A percentile compares a stretch with the other conserved stretches of the same genome.
Conservation (phyloP, 64 coral and sea anemone genomes). For the Dendrophyllia cribrosa region DNA sequence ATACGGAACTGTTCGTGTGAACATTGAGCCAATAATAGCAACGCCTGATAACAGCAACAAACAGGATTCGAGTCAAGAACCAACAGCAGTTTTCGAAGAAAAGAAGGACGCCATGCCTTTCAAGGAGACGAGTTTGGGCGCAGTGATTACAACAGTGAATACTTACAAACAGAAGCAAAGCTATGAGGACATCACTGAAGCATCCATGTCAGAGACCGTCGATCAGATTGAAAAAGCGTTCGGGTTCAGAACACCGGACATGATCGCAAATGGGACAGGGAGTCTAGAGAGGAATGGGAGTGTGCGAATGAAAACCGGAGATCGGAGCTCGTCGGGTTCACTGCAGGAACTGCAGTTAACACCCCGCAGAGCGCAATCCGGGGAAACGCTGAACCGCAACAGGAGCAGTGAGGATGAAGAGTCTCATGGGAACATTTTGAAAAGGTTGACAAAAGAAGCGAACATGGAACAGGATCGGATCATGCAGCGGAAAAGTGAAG, state of each 20-base stretch:
- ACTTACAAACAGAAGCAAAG: conserved; percentile 81
- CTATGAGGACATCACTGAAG: conserved; percentile 76
- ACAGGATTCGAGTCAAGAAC: background rate
- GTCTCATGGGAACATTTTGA: conserved; percentile 15
- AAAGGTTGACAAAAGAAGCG: conserved; percentile 21
- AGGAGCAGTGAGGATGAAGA: conserved; percentile 41
- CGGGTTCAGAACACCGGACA: conserved; percentile 71
- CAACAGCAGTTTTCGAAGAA: background rate
- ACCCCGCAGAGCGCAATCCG: conserved; percentile 27
- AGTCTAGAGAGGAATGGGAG: conserved; percentile 32
- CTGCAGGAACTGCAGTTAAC: conserved; percentile 30
- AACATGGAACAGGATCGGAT: background rate
- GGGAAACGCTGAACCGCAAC: conserved; percentile 19
- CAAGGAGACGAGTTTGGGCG: conserved; percentile 91
- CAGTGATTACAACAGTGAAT: conserved; percentile 81
- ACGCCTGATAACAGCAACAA: conserved; percentile 9
- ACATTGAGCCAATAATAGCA: background rate
- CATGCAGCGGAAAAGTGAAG: conserved; percentile 33
- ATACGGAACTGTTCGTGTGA: conserved; percentile 49
- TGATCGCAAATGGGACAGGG: conserved; percentile 36
- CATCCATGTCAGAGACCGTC: conserved; percentile 85
- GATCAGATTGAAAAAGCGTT: conserved; percentile 95
- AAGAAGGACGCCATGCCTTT: conserved; percentile 70
- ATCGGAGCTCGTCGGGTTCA: background rate
- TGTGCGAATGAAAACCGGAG: background rate